A percentile compares a stretch with the other conserved stretches of the same genome.
phyloP scores from a whole-genome alignment of 2,888 invertebrate genomes.

The Allygus modestus region DNA sequence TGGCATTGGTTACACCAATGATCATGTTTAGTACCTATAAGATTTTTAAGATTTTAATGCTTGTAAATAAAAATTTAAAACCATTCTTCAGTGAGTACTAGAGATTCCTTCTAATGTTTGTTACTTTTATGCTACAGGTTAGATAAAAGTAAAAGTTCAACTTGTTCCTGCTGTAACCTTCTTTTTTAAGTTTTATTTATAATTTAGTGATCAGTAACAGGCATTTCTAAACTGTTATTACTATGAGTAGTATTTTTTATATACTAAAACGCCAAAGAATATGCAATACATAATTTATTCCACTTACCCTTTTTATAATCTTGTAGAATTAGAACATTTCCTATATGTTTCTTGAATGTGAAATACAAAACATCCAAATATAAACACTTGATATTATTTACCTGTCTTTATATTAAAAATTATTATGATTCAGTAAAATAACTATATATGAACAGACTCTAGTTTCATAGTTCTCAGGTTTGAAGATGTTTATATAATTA shows the following conservation, averaged over 20 bases:
- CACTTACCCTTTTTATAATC: background rate
- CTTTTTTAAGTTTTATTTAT: too few species aligned
- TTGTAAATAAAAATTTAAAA: too few species aligned
- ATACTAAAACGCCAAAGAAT: background rate
- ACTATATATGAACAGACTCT: too few species aligned
- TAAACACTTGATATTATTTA: background rate
- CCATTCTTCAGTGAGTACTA: background rate
- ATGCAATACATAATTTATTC: background rate
- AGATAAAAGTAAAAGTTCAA: too few species aligned
- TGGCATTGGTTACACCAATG: too few species aligned
- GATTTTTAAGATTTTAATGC: background rate
- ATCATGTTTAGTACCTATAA: background rate
- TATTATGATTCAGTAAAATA: too few species aligned
- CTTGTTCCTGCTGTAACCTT: too few species aligned
- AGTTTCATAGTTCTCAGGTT: too few species aligned
- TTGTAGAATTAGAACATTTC: background rate
- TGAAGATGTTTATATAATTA: too few species aligned
- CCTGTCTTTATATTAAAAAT: too few species aligned
- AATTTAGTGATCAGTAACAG: too few species aligned
- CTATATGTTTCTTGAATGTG: constrained; percentile 2
- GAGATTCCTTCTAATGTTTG: background rate
- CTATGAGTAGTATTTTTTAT: constrained; percentile 9
- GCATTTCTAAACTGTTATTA: too few species aligned
- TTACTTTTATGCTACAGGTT: background rate
- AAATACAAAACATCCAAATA: background rate